These are phyloP conservation scores for Aethes cnicana DNA, from an alignment of 2,888 invertebrate species.

Conservation along the genomic window DNA sequence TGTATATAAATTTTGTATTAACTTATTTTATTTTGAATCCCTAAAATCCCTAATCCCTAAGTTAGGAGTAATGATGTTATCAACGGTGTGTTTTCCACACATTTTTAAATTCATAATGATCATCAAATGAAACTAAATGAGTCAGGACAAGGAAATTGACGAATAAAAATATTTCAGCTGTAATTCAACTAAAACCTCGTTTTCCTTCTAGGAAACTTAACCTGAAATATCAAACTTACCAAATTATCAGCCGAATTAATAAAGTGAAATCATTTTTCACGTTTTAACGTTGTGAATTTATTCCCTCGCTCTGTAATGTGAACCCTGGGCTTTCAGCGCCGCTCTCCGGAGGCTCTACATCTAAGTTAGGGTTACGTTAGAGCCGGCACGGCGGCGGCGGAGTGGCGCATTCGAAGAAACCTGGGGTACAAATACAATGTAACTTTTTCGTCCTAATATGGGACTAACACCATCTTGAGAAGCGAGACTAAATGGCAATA, in stretches of 20 bases:
- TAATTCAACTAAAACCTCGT: no score
- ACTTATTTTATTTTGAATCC: no score
- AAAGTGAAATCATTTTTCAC: conserved; percentile 7
- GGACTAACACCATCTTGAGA: no score
- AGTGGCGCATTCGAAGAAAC: conserved; percentile 53
- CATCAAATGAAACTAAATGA: neutral
- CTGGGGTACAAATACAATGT: conserved; percentile 40
- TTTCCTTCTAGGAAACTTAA: no score
- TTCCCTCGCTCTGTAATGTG: conserved; percentile 52
- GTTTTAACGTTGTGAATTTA: conserved; percentile 46
- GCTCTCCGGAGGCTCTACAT: conserved; percentile 59
- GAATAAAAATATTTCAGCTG: neutral
- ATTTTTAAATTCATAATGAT: neutral
- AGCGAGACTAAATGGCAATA: no score
- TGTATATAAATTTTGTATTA: no score
- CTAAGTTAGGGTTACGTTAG: conserved; percentile 70
- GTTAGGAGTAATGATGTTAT: no score
- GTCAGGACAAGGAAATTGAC: neutral
- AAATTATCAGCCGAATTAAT: neutral
- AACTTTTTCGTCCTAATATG: neutral
- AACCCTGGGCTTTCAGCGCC: conserved; percentile 52
- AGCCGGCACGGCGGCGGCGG: conserved; percentile 53
- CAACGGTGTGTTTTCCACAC: no score
- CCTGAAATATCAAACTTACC: no score
- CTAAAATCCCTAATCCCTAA: no score